Base-by-base conservation (phyloP, 2,797 vertebrate species). In the Euthynnus affinis region DNA sequence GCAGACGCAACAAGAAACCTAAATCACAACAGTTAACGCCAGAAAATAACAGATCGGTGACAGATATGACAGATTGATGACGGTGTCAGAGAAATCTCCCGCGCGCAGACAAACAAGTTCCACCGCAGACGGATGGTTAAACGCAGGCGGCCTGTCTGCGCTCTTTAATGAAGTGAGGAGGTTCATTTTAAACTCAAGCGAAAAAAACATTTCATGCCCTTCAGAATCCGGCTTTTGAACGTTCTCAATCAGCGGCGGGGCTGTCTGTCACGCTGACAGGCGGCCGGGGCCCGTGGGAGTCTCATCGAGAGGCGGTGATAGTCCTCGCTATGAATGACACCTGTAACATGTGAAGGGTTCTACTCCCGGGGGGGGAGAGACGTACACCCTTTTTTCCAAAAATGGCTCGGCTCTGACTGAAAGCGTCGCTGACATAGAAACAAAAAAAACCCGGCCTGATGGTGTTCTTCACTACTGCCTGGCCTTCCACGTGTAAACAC, bases 241-340 rank as follows among this genome's bases (percentile, higher is more conserved):
- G 74, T 68, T 84, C 61, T 78, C 76, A 59, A 79, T 88, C 89
- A 76, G 72, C 56, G 2, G 69, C 79, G 1, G 60, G 71, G 80
- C 63, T 82, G 85, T 81, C 87, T 71, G 85, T 88, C 87, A 88
- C 6, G 57, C 53, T 73, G 88, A 81, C 80, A 62, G 78, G 55
- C 62, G 34, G n/a, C 55, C 23, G 22, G 44, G 78, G 74, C 83
- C 80, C 76, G 3, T 74, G 80, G 85, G 85, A 88, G 46, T 51
- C 63, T 73, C 56, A 17, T 27, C 10, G 27, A 58, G 79, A 25
- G 60, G 57, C 72, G 13, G 57, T 4, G 76, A 58, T 69, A 58
- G 71, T 71, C 80, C 52, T 78, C 66, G 20, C 66, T 2, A 6
- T 46, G 76, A 82, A 80, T 75, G 80, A 82, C 79, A 85, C 86